Base-by-base conservation (phyloP, 2,888 invertebrate genomes). In the Imbricaverruca yamaguchii region DNA sequence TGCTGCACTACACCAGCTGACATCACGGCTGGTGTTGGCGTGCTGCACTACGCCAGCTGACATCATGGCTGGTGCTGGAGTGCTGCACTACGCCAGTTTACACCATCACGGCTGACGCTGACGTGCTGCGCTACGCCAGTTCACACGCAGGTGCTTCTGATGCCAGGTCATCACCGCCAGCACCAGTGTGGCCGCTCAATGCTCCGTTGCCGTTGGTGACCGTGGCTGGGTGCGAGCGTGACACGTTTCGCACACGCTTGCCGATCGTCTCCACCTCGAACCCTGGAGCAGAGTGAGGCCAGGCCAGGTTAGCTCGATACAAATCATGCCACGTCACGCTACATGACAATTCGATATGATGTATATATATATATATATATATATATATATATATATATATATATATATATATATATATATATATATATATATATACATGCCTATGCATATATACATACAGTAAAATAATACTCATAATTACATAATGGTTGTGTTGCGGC, bases 381-480 rank as follows among this genome's bases (percentile, higher is more conserved):
- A 81, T 81, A 39, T 81, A 81, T 65, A 80, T 61, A 81, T 63
- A 25, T 80, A 65, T 80, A 63, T 80, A 80, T 80, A 81, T 80
- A 80, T 81, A 81, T 81, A 59, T 81, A 81, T 11, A 80, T 39
- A 39, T 39, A 39, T 39, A 39, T 39, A 80, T 81, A 55, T 80
- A 80, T 80, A 53, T 61, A 63, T 81, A 80, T 61, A 80, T 80
- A 81, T 81, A 39, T 81, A 81, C 65, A 80, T 61, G 80, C 39
- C 61, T 80, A 63, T 80, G 65, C 79, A 80, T 80, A 81, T 79
- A 79, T 81, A 81, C 78, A 57, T 81, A 81, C 9, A 80, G 8
- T 8, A 80, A 9, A 80, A 15, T 13, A 80, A 9, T 23, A 80
- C 23, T 55, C 39, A 15, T 2, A 80, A 25, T 39, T 9, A 80